A percentile compares a stretch with the other conserved stretches of the same genome.
Evolutionary conservation across 2,113 vertebrate genomes (phyloP).

Genomic region (Gulo gulo): DNA sequence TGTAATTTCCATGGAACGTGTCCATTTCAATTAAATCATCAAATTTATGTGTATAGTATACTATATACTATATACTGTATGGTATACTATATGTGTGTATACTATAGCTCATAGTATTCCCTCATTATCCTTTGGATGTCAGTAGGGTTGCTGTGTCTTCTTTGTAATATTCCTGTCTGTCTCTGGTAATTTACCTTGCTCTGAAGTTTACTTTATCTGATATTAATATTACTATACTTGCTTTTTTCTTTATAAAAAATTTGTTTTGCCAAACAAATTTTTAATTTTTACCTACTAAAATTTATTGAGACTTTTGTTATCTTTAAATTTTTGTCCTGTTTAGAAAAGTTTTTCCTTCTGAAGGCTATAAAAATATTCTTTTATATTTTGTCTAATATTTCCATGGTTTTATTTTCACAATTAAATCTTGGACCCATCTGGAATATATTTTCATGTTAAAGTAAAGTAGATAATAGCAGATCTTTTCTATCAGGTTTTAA

Average conservation of each 20-base stretch:
- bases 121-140: not conserved
- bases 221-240: not conserved
- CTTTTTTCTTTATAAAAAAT: not conserved
- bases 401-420: constrained; percentile 8
- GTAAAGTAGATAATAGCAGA: not conserved
- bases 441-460: constrained; percentile 41
- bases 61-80: too few relatives aligned
- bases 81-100: too few relatives aligned
- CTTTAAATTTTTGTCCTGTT: not conserved
- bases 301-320: not conserved
- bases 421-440: not conserved
- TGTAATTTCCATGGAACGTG: constrained; percentile 8
- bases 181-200: not conserved
- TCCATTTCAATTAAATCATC: constrained; percentile 9
- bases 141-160: not conserved
- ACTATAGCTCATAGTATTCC: not conserved
- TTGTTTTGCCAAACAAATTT: not conserved
- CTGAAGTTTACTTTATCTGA: not conserved
- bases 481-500: constrained; percentile 19
- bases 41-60: not conserved
- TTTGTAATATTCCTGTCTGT: not conserved
- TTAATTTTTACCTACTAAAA: not conserved
- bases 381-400: constrained; percentile 26
- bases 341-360: not conserved
- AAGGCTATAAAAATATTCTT: constrained; percentile 7